Evolutionary conservation across 2,797 vertebrate species (phyloP).

Genomic region (Parotocinclus haroldoi): DNA sequence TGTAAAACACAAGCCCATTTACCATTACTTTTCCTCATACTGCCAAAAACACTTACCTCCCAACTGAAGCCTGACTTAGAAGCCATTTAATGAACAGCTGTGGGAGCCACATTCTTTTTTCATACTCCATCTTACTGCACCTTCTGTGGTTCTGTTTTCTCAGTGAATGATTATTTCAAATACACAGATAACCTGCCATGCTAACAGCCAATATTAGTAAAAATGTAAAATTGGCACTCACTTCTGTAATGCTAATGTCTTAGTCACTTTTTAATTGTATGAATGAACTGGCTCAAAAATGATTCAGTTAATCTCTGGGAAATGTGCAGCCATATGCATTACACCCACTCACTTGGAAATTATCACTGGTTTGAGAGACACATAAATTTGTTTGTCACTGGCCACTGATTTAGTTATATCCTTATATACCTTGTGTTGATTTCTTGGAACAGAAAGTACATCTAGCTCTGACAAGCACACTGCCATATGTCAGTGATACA

Average conservation of each 20-base stretch:
- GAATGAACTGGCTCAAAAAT: constrained; percentile 1
- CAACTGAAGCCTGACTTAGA: constrained; percentile 47
- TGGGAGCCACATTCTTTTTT: constrained; percentile 34
- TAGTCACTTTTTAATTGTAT: constrained; percentile 5
- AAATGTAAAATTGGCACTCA: constrained; percentile 19
- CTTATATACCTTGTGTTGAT: background rate
- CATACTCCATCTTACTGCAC: constrained; percentile 23
- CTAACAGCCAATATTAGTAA: constrained; percentile 31
- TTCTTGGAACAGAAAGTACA: constrained; percentile 6
- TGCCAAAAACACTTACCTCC: constrained; percentile 48
- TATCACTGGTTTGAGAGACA: constrained; percentile 5
- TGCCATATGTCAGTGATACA: constrained; percentile 10
- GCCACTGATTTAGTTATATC: background rate
- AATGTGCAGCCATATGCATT: constrained; percentile 14
- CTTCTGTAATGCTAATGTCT: constrained; percentile 22
- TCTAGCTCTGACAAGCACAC: constrained; percentile 18
- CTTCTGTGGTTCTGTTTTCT: constrained; percentile 31
- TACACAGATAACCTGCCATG: constrained; percentile 31
- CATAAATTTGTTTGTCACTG: constrained; percentile 3
- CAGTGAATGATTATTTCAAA: constrained; percentile 42
- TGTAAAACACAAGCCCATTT: constrained; percentile 38
- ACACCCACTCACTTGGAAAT: constrained; percentile 10
- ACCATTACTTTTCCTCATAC: constrained; percentile 42
- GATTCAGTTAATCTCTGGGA: constrained; percentile 3
- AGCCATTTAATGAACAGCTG: constrained; percentile 55